A percentile compares a stretch with the other conserved stretches of the same genome.
These are phyloP conservation scores for Colinus virginianus DNA, from an alignment of 2,113 vertebrate genomes.

Conservation along the genomic window DNA sequence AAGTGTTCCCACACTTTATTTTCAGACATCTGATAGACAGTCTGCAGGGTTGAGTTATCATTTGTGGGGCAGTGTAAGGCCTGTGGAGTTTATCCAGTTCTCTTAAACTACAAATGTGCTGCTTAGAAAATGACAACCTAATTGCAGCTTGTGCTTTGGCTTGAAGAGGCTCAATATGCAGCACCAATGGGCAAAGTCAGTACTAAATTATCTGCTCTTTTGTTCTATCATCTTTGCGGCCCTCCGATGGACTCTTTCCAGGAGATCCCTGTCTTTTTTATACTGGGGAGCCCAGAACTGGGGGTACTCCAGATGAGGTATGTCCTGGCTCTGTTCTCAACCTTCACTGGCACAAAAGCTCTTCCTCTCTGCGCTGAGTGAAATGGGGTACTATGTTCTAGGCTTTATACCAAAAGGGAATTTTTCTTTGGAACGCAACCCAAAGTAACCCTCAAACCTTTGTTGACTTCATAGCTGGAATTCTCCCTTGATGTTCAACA, in stretches of 20 bases:
- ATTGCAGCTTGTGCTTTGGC: constrained; percentile 30
- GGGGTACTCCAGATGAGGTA: not conserved
- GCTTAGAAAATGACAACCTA: not conserved
- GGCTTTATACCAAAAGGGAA: not conserved
- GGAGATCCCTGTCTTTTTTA: no score
- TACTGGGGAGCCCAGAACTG: no score
- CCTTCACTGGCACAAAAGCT: rapidly evolving
- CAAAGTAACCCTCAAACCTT: not conserved
- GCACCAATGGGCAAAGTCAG: not conserved
- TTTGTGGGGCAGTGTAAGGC: constrained; percentile 31
- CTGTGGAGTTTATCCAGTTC: constrained; percentile 8
- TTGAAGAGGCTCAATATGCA: not conserved
- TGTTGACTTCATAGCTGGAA: not conserved
- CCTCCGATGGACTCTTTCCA: no score
- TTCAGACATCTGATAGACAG: not conserved
- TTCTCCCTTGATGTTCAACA: rapidly evolving
- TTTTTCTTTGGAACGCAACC: not conserved
- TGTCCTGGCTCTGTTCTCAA: not conserved
- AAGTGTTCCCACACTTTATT: constrained; percentile 3
- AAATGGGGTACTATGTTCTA: rapidly evolving
- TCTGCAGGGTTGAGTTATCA: constrained; percentile 17
- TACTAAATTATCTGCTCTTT: not conserved
- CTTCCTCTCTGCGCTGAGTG: not conserved
- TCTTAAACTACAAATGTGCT: not conserved
- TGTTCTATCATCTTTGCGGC: not conserved